Evolutionary conservation across 2,113 vertebrate genomes (phyloP).

Genomic region (Odobenus rosmarus): DNA sequence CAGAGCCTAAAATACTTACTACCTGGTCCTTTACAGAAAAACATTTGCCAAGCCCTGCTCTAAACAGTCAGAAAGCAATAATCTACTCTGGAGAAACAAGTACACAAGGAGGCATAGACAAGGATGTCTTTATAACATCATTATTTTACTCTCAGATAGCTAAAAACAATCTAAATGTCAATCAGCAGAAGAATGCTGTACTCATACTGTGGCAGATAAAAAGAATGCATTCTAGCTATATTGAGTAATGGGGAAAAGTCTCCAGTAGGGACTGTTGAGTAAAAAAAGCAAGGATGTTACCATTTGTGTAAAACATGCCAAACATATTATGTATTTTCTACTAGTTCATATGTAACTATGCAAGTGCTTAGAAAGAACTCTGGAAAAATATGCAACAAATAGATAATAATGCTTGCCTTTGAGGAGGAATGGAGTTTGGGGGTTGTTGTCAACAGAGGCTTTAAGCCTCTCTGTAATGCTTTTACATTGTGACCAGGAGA

Average conservation of each 20-base stretch:
- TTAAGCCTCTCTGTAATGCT: not conserved
- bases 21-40: not conserved
- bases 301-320: slow-evolving; percentile 51
- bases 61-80: slow-evolving; percentile 48
- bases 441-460: not conserved
- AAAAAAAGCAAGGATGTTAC: not conserved
- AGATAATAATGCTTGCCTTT: not conserved
- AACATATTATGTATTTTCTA: not conserved
- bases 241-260: not conserved
- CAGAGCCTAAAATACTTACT: not conserved
- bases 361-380: not conserved
- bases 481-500: not conserved
- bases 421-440: not conserved
- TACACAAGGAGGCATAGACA: not conserved
- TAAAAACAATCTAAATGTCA: slow-evolving; percentile 42
- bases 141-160: slow-evolving; percentile 15
- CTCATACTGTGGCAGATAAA: not conserved
- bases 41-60: not conserved
- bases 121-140: slow-evolving; percentile 19
- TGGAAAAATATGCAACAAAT: not conserved
- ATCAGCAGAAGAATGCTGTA: not conserved
- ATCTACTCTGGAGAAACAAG: slow-evolving; percentile 30
- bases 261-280: not conserved
- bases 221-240: not conserved
- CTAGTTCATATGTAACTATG: not conserved